Evolutionary conservation across 2,888 invertebrate genomes (phyloP).

Genomic region (Ecdyonurus torrentis): DNA sequence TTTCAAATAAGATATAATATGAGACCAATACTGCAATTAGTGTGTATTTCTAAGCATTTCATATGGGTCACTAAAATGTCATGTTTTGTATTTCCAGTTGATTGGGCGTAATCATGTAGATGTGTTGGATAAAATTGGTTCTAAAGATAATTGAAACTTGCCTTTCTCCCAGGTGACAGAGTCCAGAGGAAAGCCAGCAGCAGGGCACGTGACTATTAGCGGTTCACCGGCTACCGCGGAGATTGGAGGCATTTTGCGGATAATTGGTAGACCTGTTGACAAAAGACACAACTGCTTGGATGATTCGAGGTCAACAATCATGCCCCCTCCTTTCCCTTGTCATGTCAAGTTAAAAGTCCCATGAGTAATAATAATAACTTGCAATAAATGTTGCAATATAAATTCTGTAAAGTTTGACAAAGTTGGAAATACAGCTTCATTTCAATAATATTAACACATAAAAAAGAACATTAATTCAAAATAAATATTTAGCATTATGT

Average conservation of each 20-base stretch:
- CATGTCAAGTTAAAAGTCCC: no score
- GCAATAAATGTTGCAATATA: no score
- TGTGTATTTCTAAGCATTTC: not conserved
- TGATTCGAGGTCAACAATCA: no score
- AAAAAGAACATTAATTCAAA: no score
- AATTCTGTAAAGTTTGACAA: no score
- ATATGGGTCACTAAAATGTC: conserved; percentile 1
- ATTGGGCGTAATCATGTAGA: not conserved
- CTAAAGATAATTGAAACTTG: conserved; percentile 15
- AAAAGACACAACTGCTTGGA: no score
- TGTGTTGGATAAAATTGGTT: not conserved
- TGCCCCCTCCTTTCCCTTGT: no score
- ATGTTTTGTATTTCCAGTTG: not conserved
- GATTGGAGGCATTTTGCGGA: conserved; percentile 21
- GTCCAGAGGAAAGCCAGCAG: conserved; percentile 24
- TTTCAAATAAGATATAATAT: no score
- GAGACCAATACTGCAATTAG: conserved; percentile 3
- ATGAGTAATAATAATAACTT: no score
- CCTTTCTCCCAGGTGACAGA: conserved; percentile 31
- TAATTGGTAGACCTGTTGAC: conserved; percentile 21
- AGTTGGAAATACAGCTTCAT: no score
- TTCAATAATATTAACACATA: no score
- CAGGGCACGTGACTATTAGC: conserved; percentile 23
- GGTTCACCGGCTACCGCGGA: conserved; percentile 24
- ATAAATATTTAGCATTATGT: no score